These are phyloP conservation scores for Otolemur crassicaudatus DNA, from an alignment of 2,797 vertebrate genomes.

Conservation along the genomic window DNA sequence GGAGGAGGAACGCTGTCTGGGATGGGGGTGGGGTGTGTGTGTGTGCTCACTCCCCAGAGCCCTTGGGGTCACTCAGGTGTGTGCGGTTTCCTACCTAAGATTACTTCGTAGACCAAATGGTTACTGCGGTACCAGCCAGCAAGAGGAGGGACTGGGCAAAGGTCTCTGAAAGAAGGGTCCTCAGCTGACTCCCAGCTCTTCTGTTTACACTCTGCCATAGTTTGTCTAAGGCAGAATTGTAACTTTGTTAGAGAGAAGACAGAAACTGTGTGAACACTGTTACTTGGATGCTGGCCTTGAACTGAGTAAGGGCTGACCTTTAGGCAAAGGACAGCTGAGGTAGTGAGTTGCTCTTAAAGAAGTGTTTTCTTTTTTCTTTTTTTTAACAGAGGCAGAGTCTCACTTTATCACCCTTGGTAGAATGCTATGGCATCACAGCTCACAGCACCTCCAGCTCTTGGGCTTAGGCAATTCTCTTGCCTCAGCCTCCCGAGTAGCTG, in stretches of 20 bases:
- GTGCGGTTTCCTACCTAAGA: neutral
- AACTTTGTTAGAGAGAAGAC: constrained; percentile 46
- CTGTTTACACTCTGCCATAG: neutral
- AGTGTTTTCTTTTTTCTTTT: neutral
- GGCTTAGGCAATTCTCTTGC: too few species aligned
- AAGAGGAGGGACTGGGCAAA: neutral
- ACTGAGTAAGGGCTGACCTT: constrained; percentile 9
- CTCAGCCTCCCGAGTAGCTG: too few species aligned
- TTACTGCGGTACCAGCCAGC: neutral
- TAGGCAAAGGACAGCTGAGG: constrained; percentile 57
- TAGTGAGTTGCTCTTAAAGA: neutral
- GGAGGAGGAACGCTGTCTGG: neutral
- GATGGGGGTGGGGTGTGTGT: too few species aligned
- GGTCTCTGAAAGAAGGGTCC: neutral
- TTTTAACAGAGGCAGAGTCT: too few species aligned
- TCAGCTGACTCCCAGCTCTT: neutral
- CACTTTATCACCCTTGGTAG: too few species aligned
- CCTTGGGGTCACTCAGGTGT: neutral
- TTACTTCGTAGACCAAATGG: neutral
- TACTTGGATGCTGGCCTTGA: constrained; percentile 65
- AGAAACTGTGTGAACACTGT: constrained; percentile 50
- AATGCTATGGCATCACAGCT: too few species aligned
- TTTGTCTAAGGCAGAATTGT: constrained; percentile 55
- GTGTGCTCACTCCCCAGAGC: neutral
- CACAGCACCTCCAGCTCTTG: too few species aligned